These are phyloP conservation scores for Orycteropus afer DNA, from an alignment of 2,113 vertebrate species.

Conservation along the genomic window DNA sequence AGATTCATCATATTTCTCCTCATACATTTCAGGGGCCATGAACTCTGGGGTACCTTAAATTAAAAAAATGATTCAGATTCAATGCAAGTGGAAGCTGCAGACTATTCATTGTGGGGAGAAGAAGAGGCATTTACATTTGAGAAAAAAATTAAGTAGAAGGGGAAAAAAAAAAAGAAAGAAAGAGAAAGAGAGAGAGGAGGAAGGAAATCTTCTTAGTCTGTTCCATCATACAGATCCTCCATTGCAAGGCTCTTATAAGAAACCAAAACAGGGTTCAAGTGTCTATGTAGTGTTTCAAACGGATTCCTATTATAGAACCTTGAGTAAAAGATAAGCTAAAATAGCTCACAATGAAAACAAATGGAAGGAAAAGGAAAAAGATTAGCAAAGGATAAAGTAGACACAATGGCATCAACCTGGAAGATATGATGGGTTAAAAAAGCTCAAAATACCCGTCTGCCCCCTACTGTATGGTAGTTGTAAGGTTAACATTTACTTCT, in stretches of 20 bases:
- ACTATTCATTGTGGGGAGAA: constrained; percentile 88
- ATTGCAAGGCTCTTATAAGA: constrained; percentile 91
- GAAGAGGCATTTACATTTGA: constrained; percentile 83
- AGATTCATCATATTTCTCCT: constrained; percentile 99
- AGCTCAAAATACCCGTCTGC: constrained; percentile 73
- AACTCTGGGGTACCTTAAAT: constrained; percentile 99
- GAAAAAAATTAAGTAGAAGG: constrained; percentile 79
- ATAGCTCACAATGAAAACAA: constrained; percentile 66
- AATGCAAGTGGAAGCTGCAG: constrained; percentile 90
- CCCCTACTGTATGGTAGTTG: constrained; percentile 84
- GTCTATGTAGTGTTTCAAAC: constrained; percentile 43
- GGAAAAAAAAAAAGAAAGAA: constrained; percentile 80
- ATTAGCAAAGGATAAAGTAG: constrained; percentile 88
- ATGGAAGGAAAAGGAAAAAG: constrained; percentile 69
- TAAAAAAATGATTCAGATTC: constrained; percentile 95
- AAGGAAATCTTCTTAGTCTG: constrained; percentile 91
- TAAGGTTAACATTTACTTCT: constrained; percentile 88
- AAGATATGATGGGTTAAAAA: constrained; percentile 57
- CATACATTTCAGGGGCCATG: constrained; percentile 99
- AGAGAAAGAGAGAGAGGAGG: constrained; percentile 83
- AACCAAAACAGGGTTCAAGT: constrained; percentile 24
- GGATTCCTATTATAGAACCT: not conserved
- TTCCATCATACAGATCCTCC: constrained; percentile 87
- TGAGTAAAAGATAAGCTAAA: constrained; percentile 47
- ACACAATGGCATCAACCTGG: constrained; percentile 72